Evolutionary conservation across 2,888 invertebrate species (phyloP).

Genomic region (Drosophila rellima): DNA sequence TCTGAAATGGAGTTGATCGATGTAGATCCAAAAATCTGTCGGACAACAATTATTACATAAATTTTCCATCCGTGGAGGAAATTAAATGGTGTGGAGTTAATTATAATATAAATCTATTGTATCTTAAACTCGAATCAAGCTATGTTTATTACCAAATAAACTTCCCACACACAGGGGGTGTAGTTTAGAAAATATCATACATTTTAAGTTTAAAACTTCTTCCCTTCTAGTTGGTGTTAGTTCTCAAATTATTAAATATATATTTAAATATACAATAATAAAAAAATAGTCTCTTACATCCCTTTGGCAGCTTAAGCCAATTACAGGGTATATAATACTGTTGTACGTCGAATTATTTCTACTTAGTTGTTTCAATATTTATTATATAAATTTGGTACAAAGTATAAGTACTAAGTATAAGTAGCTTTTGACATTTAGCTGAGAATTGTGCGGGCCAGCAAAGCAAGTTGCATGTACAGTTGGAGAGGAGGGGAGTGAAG

Average conservation of each 20-base stretch:
- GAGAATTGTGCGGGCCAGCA: conserved; percentile 17
- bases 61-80: background rate
- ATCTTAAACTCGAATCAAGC: too few relatives aligned
- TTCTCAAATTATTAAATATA: too few relatives aligned
- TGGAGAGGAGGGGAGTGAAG: background rate
- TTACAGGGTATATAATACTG: background rate
- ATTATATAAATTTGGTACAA: conserved; percentile 11
- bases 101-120: background rate
- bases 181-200: too few relatives aligned
- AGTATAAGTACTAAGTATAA: background rate
- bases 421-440: conserved; percentile 19
- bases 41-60: background rate
- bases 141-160: too few relatives aligned
- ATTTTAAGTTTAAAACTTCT: too few relatives aligned
- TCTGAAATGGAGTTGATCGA: background rate
- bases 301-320: background rate
- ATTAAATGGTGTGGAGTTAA: background rate
- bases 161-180: too few relatives aligned
- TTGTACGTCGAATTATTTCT: background rate
- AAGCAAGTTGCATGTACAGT: conserved; percentile 14
- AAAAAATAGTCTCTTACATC: background rate
- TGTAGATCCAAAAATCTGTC: background rate
- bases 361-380: conserved; percentile 5
- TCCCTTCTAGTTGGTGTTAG: too few relatives aligned
- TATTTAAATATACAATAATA: too few relatives aligned